A percentile compares a stretch with the other conserved stretches of the same genome.
These are phyloP conservation scores for Mellivora capensis DNA, from an alignment of 2,113 vertebrate species.

Conservation along the genomic window DNA sequence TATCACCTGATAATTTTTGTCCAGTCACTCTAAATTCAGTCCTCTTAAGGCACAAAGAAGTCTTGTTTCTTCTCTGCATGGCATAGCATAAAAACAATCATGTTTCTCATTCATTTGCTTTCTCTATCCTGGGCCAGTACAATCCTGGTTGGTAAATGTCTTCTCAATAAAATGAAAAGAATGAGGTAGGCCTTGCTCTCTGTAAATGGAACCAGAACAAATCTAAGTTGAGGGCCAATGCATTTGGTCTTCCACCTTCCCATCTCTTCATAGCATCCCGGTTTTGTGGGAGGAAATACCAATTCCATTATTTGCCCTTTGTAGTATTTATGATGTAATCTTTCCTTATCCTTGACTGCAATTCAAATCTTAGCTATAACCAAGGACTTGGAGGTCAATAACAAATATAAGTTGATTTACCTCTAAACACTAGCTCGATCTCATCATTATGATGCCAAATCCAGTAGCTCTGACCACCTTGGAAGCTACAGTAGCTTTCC, in stretches of 20 bases:
- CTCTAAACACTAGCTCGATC: background rate
- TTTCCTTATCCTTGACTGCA: background rate
- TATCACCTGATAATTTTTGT: background rate
- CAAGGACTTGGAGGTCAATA: background rate
- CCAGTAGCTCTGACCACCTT: background rate
- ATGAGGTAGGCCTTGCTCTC: background rate
- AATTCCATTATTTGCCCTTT: background rate
- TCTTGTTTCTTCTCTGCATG: background rate
- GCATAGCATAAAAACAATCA: background rate
- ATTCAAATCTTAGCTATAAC: background rate
- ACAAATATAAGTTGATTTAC: background rate
- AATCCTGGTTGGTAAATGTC: background rate
- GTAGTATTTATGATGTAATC: background rate
- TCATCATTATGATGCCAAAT: background rate
- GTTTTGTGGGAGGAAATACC: background rate
- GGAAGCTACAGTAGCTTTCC: background rate
- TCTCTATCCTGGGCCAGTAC: background rate
- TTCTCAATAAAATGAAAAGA: background rate
- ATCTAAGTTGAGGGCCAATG: background rate
- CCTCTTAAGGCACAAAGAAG: background rate
- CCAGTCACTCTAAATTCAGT: background rate
- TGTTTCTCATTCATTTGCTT: background rate
- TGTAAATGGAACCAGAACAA: background rate
- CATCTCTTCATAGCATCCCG: background rate
- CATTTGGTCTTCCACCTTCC: background rate